Conservation (phyloP, 2,797 vertebrate genomes). For the Sebastes aleutianus region DNA sequence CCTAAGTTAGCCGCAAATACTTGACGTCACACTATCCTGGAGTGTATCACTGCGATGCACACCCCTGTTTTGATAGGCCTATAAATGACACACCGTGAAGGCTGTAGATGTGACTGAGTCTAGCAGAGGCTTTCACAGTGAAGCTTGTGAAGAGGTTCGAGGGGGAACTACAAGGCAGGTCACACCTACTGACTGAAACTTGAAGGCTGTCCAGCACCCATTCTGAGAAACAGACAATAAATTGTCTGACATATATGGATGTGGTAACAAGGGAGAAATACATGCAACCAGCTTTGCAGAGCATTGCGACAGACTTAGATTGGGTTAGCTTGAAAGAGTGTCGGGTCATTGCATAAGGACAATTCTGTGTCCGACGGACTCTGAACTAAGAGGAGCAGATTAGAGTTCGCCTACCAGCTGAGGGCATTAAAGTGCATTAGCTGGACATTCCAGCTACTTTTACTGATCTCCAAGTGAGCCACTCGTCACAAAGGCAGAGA, state of each 20-base stretch:
- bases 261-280: background rate
- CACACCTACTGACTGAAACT: background rate
- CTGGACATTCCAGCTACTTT: conserved; percentile 12
- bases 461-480: conserved; percentile 7
- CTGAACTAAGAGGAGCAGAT: conserved; percentile 25
- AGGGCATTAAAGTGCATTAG: conserved; percentile 22
- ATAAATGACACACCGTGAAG: conserved; percentile 19
- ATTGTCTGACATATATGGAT: background rate
- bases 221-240: background rate
- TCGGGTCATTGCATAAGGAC: conserved; percentile 17
- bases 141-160: conserved; percentile 13
- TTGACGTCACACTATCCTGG: conserved; percentile 46
- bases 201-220: background rate
- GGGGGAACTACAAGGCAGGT: conserved; percentile 7
- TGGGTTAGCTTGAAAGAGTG: background rate
- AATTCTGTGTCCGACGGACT: conserved; percentile 31
- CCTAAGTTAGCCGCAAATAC: conserved; percentile 61
- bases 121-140: background rate
- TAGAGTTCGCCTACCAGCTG: conserved; percentile 8
- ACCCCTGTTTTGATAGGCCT: conserved; percentile 28
- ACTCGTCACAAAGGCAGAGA: conserved; percentile 20
- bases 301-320: conserved; percentile 32
- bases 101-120: background rate
- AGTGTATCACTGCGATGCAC: background rate
- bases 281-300: background rate